Evolutionary conservation across 2,888 invertebrate species (phyloP).

Genomic region (Hyles lineata): DNA sequence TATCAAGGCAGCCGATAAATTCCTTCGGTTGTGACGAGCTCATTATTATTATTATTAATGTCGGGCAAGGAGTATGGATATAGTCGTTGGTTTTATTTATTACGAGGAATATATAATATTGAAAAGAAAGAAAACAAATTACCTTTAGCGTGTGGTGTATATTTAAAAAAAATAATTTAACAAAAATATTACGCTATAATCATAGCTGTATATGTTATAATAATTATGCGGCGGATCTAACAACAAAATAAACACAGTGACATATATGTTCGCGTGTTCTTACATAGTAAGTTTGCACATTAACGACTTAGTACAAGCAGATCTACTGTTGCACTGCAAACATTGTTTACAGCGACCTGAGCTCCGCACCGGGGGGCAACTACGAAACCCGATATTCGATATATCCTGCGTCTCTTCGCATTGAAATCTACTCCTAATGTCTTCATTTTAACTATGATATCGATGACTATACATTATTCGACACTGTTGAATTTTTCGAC

Average conservation of each 20-base stretch:
- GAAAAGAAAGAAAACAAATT: not conserved
- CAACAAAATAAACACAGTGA: constrained; percentile 30
- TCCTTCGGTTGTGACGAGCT: too few relatives aligned
- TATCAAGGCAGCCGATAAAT: too few relatives aligned
- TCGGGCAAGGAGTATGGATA: too few relatives aligned
- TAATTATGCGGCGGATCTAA: constrained; percentile 50
- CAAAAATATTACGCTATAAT: constrained; percentile 37
- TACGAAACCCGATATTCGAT: too few relatives aligned
- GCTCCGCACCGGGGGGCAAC: not conserved
- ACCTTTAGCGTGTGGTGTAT: constrained; percentile 3
- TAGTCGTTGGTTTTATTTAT: not conserved
- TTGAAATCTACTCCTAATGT: too few relatives aligned
- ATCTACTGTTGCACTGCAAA: constrained; percentile 30
- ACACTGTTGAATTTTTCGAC: too few relatives aligned
- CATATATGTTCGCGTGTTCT: constrained; percentile 7
- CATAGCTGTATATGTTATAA: constrained; percentile 35
- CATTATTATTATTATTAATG: too few relatives aligned
- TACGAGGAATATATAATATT: not conserved
- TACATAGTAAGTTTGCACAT: constrained; percentile 42
- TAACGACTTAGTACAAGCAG: constrained; percentile 27
- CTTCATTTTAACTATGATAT: too few relatives aligned
- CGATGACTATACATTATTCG: too few relatives aligned
- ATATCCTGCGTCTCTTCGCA: too few relatives aligned
- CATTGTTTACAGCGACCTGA: constrained; percentile 27
- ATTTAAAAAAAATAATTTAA: constrained; percentile 44